A percentile compares a stretch with the other conserved stretches of the same genome.
Conservation (phyloP, 2,888 invertebrate genomes). For the Drosophila affinis region DNA sequence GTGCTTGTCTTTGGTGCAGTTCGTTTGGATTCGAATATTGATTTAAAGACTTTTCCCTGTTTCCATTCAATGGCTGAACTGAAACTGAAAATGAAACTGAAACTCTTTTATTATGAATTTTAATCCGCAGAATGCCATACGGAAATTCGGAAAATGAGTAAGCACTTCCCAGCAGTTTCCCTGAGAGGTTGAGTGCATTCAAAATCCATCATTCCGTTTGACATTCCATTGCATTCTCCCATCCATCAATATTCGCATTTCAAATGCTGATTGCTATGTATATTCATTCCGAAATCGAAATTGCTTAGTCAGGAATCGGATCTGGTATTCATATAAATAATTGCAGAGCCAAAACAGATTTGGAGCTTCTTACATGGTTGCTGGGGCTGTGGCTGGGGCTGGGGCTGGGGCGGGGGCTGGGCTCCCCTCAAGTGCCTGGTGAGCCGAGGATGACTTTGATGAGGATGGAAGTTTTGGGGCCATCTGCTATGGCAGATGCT, state of each 20-base stretch:
- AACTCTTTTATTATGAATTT: not conserved
- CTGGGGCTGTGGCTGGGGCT: not conserved
- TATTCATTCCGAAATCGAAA: conserved; percentile 15
- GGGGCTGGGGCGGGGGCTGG: not conserved
- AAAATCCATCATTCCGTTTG: conserved; percentile 4
- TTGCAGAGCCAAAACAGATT: conserved; percentile 1
- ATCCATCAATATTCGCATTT: conserved; percentile 15
- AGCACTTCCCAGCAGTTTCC: not conserved
- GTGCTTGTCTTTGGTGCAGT: not conserved
- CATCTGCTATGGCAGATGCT: conserved; percentile 2
- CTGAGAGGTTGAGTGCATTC: conserved; percentile 3
- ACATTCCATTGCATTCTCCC: not conserved
- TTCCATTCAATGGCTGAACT: no score
- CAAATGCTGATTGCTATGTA: not conserved
- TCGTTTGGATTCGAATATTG: not conserved
- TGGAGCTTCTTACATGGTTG: conserved; percentile 4
- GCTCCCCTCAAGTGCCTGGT: not conserved
- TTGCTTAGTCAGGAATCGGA: conserved; percentile 28
- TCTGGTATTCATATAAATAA: conserved; percentile 34
- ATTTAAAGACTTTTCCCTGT: not conserved
- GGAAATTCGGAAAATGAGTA: not conserved
- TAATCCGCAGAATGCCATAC: not conserved
- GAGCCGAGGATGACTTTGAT: conserved; percentile 11
- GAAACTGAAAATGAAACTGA: not conserved
- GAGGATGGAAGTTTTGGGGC: conserved; percentile 12